Percentiles rank a stretch among this genome's conserved stretches.
Conservation (phyloP, 2,113 vertebrate species). For the Syrmaticus mikado region DNA sequence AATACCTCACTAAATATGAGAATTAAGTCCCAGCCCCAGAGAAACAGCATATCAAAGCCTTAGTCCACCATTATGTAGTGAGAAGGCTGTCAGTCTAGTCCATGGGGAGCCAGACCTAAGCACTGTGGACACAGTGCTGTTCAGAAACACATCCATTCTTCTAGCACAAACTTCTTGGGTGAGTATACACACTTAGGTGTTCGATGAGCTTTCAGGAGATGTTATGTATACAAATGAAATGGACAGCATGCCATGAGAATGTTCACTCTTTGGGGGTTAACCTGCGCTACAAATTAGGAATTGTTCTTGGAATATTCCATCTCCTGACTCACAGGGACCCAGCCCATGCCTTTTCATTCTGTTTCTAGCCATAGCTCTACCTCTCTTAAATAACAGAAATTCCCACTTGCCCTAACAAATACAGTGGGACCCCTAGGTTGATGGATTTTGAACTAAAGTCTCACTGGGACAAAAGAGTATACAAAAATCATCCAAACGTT, state of each 20-base stretch:
- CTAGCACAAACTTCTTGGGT: background rate
- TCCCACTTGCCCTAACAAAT: background rate
- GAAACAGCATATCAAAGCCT: background rate
- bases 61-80: background rate
- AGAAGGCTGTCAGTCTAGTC: background rate
- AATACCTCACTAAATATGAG: background rate
- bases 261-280: background rate
- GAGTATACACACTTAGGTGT: background rate
- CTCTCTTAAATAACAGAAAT: background rate
- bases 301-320: background rate
- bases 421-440: fast-evolving
- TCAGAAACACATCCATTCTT: background rate
- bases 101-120: background rate
- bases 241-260: fast-evolving
- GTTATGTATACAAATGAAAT: background rate
- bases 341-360: background rate
- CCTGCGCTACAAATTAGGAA: background rate
- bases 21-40: background rate
- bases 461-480: background rate
- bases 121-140: background rate
- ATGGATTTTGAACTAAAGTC: background rate
- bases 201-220: background rate
- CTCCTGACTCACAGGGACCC: too few relatives aligned
- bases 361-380: background rate
- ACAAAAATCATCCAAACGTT: background rate